phyloP scores from a whole-genome alignment of 2,113 vertebrate genomes.

The Caranx melampygus region DNA sequence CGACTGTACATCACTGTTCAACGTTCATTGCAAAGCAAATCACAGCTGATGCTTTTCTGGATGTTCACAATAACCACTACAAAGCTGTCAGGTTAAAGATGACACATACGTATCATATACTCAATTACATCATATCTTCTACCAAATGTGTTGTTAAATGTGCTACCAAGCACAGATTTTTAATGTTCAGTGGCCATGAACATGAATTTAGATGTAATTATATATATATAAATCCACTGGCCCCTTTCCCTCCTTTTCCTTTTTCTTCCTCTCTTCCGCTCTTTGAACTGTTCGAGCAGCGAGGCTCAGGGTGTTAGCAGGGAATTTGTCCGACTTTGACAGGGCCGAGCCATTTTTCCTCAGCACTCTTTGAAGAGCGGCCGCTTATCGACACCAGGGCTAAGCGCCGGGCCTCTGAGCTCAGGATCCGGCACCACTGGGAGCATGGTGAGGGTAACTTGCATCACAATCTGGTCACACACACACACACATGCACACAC shows the following conservation, averaged over 20 bases:
- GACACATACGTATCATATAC: background rate
- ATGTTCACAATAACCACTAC: too few species aligned
- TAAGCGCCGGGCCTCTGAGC: conserved; percentile 80
- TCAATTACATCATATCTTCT: background rate
- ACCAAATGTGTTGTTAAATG: background rate
- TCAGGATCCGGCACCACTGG: conserved; percentile 64
- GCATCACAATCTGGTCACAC: conserved; percentile 56
- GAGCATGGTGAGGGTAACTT: conserved; percentile 54
- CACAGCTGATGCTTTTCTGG: too few species aligned
- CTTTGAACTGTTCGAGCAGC: conserved; percentile 81
- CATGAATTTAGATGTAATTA: background rate
- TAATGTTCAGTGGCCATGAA: background rate
- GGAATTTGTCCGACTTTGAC: conserved; percentile 85
- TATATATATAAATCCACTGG: conserved; percentile 32
- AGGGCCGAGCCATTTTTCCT: conserved; percentile 78
- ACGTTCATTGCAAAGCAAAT: background rate
- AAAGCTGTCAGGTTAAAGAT: too few species aligned
- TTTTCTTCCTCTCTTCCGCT: conserved; percentile 50
- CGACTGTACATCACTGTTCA: background rate
- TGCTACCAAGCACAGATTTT: conserved; percentile 17
- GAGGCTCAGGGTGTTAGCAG: conserved; percentile 78
- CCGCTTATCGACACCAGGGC: conserved; percentile 82
- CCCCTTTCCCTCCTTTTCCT: conserved; percentile 50
- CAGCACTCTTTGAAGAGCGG: conserved; percentile 79
- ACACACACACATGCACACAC: conserved; percentile 34